Evolutionary conservation across 2,888 invertebrate species (phyloP).

Genomic region (Chymomyza procnemis): DNA sequence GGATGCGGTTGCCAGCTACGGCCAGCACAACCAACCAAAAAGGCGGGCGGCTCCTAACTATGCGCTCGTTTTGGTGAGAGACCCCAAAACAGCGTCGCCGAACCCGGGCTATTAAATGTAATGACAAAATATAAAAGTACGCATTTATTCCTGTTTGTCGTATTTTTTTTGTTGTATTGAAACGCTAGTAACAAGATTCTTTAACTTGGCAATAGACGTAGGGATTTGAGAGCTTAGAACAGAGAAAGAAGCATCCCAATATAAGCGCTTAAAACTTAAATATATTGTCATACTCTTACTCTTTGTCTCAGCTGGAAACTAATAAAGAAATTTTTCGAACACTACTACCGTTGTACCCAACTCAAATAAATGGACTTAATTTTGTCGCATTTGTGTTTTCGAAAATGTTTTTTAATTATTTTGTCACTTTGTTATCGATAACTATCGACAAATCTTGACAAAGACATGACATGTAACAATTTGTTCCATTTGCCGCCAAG

Average conservation of each 20-base stretch:
- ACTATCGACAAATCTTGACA: conserved; percentile 68
- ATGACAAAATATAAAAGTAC: conserved; percentile 67
- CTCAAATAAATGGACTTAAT: too few species aligned
- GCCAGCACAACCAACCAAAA: conserved; percentile 19
- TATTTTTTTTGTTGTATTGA: too few species aligned
- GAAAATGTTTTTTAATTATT: conserved; percentile 66
- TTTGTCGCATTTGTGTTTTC: conserved; percentile 43
- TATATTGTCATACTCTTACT: too few species aligned
- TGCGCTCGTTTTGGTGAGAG: conserved; percentile 39
- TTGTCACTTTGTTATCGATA: conserved; percentile 64
- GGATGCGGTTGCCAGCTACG: conserved; percentile 7
- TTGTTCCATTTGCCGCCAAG: conserved; percentile 64
- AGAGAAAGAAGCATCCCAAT: too few species aligned
- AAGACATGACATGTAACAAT: conserved; percentile 76
- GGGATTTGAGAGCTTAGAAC: too few species aligned
- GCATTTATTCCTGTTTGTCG: neutral
- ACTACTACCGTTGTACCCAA: conserved; percentile 9
- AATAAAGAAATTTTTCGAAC: conserved; percentile 32
- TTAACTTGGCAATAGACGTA: neutral
- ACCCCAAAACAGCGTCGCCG: neutral
- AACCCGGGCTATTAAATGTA: conserved; percentile 65
- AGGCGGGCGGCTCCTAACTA: conserved; percentile 40
- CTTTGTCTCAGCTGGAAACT: conserved; percentile 24
- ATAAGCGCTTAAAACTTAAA: too few species aligned
- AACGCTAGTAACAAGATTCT: neutral